phyloP scores from a whole-genome alignment of 2,113 vertebrate species.

The Campylorhamphus procurvoides region DNA sequence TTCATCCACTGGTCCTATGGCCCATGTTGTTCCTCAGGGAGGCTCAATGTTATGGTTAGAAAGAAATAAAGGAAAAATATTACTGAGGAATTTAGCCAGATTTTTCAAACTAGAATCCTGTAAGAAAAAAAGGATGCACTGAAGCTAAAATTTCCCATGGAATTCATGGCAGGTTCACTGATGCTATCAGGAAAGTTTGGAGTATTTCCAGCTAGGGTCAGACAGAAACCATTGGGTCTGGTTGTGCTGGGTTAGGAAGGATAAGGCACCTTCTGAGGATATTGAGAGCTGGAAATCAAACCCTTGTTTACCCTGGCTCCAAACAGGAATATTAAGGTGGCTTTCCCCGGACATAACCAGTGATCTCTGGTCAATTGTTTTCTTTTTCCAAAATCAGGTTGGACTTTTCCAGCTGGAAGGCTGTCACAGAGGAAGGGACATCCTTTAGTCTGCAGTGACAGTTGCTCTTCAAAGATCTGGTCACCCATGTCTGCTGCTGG shows the following conservation, averaged over 20 bases:
- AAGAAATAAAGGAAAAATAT: not conserved
- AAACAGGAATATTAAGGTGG: not conserved
- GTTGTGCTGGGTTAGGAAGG: not conserved
- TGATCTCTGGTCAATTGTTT: not conserved
- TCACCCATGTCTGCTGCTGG: not conserved
- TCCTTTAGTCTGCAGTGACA: not conserved
- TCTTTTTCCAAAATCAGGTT: not conserved
- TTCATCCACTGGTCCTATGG: not conserved
- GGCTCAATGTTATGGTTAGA: not conserved
- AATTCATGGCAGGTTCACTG: fast-evolving
- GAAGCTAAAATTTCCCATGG: not conserved
- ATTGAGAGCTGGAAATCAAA: not conserved
- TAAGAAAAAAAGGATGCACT: not conserved
- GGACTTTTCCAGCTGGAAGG: not conserved
- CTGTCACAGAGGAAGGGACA: not conserved
- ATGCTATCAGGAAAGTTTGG: not conserved
- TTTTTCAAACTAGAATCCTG: not conserved
- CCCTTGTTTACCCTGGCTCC: not conserved
- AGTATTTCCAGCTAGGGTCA: not conserved
- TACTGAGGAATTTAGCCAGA: not conserved
- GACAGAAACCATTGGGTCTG: not conserved
- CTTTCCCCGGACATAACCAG: fast-evolving
- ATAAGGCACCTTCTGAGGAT: not conserved
- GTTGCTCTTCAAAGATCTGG: not conserved
- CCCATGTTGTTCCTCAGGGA: not conserved